A percentile compares a stretch with the other conserved stretches of the same genome.
These are phyloP conservation scores for Lampris incognitus DNA, from an alignment of 2,113 vertebrate genomes.

Conservation along the genomic window DNA sequence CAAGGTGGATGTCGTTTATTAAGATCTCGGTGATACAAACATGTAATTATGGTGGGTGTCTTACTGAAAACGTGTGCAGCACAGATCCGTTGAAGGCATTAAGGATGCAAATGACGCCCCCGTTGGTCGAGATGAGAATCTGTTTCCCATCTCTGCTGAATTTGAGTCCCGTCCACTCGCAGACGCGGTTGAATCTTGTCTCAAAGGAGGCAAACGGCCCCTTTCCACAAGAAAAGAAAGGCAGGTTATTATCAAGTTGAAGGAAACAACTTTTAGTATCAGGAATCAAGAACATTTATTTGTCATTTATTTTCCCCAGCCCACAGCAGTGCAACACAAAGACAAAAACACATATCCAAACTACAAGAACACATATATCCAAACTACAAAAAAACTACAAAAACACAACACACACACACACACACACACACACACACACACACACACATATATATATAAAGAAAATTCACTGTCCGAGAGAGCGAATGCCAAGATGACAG, in stretches of 20 bases:
- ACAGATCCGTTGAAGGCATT: slow-evolving; percentile 95
- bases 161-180: slow-evolving; percentile 97
- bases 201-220: slow-evolving; percentile 97
- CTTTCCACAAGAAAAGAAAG: slow-evolving; percentile 45
- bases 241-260: not conserved
- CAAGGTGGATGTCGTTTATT: not conserved
- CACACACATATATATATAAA: not conserved
- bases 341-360: too few species aligned
- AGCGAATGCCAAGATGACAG: too few species aligned
- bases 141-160: slow-evolving; percentile 98
- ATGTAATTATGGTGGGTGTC: slow-evolving; percentile 36
- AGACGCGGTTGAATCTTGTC: slow-evolving; percentile 89
- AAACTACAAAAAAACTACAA: not conserved
- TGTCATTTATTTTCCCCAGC: too few species aligned
- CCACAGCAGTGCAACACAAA: too few species aligned
- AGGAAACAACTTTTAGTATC: not conserved
- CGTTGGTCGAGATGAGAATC: slow-evolving; percentile 95
- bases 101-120: slow-evolving; percentile 91
- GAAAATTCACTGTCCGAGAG: too few species aligned
- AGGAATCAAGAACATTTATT: not conserved
- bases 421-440: not conserved
- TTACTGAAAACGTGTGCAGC: slow-evolving; percentile 95
- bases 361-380: too few species aligned
- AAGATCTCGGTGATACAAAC: not conserved
- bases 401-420: not conserved